Evolutionary conservation across 2,797 vertebrate species (phyloP).

Genomic region (Clamator glandarius): DNA sequence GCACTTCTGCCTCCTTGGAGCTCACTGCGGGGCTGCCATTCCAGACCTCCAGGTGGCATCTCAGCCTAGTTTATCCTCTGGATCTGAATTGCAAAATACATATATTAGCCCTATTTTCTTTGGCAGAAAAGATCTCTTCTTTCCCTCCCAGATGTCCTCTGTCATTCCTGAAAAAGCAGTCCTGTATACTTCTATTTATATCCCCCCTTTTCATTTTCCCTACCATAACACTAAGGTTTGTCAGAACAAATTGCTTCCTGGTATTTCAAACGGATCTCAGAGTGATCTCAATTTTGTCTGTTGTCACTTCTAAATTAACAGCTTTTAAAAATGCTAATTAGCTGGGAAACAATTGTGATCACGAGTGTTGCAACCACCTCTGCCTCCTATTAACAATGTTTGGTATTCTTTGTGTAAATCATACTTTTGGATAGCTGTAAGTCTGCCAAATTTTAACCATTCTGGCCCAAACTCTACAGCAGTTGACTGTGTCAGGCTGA

Average conservation of each 20-base stretch:
- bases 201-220: background rate
- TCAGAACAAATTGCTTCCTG: background rate
- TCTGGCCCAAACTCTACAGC: background rate
- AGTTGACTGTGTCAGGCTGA: background rate
- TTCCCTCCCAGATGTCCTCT: background rate
- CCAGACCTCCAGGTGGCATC: conserved; percentile 46
- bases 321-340: background rate
- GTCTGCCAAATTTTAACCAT: background rate
- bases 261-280: background rate
- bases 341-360: background rate
- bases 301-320: background rate
- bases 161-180: conserved; percentile 23
- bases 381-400: background rate
- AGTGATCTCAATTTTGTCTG: background rate
- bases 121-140: conserved; percentile 10
- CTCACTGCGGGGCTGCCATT: background rate
- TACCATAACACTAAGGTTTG: background rate
- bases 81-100: background rate
- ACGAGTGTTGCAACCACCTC: background rate
- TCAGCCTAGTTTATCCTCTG: background rate
- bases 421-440: background rate
- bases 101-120: background rate
- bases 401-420: background rate
- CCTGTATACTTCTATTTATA: conserved; percentile 2
- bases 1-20: fast-evolving